A percentile compares a stretch with the other conserved stretches of the same genome.
These are phyloP conservation scores for Zaprionus africanus DNA, from an alignment of 1,140 invertebrate genomes.

Conservation along the genomic window DNA sequence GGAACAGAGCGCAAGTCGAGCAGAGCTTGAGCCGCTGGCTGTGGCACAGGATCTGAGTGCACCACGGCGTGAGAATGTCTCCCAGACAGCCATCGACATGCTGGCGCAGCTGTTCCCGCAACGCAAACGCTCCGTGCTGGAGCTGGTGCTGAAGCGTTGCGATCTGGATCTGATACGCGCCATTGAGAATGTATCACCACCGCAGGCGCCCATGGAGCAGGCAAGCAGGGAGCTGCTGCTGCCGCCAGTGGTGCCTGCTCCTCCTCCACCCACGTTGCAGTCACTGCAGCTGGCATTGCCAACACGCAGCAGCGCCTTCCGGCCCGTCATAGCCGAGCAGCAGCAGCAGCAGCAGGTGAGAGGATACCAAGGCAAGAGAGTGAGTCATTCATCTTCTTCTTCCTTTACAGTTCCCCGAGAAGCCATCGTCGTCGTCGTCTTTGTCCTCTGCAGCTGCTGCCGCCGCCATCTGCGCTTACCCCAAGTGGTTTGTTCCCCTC, in stretches of 20 bases:
- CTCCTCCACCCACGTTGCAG: slow-evolving; percentile 12
- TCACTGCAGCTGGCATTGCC: slow-evolving; percentile 45
- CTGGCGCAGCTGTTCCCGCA: slow-evolving; percentile 93
- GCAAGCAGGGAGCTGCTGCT: slow-evolving; percentile 5
- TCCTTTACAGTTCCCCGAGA: slow-evolving; percentile 49
- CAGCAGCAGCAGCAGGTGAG: slow-evolving; percentile 4
- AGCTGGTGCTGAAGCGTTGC: slow-evolving; percentile 93
- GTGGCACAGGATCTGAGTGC: slow-evolving; percentile 68
- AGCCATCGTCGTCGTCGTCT: slow-evolving; percentile 16
- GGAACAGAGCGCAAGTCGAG: neutral
- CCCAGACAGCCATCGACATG: slow-evolving; percentile 91
- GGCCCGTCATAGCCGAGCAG: slow-evolving; percentile 71
- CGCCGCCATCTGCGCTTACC: slow-evolving; percentile 72
- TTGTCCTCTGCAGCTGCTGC: slow-evolving; percentile 51
- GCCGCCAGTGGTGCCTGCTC: neutral
- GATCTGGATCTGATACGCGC: slow-evolving; percentile 92
- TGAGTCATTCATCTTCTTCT: too few relatives aligned
- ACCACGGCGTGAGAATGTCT: slow-evolving; percentile 78
- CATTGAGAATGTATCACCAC: slow-evolving; percentile 78
- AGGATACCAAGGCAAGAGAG: too few relatives aligned
- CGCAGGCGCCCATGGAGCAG: slow-evolving; percentile 10
- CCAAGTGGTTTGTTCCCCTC: slow-evolving; percentile 83
- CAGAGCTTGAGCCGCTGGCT: slow-evolving; percentile 28
- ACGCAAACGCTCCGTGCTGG: slow-evolving; percentile 93
- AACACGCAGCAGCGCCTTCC: slow-evolving; percentile 69